These are phyloP conservation scores for Eclectus roratus DNA, from an alignment of 2,113 vertebrate species.

Conservation along the genomic window DNA sequence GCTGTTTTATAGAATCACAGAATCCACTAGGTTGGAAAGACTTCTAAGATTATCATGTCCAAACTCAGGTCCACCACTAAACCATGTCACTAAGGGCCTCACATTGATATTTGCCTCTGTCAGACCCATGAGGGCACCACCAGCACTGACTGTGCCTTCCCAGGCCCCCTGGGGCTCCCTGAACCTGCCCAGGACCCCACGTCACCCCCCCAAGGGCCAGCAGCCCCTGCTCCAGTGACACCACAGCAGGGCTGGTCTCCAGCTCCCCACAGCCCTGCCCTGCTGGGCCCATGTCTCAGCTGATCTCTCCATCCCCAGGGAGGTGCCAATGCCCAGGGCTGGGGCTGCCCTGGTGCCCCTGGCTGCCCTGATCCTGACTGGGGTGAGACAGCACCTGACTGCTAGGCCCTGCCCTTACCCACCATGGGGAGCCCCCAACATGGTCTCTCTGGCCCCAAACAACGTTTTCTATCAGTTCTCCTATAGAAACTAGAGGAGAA, in stretches of 20 bases:
- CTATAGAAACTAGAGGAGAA: not conserved
- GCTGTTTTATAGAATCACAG: not conserved
- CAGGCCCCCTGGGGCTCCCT: not conserved
- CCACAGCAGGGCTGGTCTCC: not conserved
- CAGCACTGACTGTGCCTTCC: not conserved
- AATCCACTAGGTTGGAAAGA: not conserved
- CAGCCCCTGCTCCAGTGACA: not conserved
- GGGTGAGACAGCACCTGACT: not conserved
- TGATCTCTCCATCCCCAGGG: not conserved
- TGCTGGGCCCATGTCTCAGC: not conserved
- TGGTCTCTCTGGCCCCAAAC: fast-evolving
- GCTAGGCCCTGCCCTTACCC: not conserved
- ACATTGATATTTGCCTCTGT: not conserved
- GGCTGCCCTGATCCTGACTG: not conserved
- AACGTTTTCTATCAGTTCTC: not conserved
- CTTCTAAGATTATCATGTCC: not conserved
- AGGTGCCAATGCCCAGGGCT: fast-evolving
- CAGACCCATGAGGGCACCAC: not conserved
- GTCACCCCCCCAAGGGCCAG: fast-evolving
- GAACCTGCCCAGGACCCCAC: not conserved
- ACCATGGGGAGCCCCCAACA: fast-evolving
- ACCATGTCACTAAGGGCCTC: not conserved
- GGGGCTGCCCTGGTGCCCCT: fast-evolving
- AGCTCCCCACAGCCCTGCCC: not conserved
- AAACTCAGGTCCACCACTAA: not conserved